phyloP scores from a whole-genome alignment of 2,888 invertebrate species.

The Philonicus albiceps region DNA sequence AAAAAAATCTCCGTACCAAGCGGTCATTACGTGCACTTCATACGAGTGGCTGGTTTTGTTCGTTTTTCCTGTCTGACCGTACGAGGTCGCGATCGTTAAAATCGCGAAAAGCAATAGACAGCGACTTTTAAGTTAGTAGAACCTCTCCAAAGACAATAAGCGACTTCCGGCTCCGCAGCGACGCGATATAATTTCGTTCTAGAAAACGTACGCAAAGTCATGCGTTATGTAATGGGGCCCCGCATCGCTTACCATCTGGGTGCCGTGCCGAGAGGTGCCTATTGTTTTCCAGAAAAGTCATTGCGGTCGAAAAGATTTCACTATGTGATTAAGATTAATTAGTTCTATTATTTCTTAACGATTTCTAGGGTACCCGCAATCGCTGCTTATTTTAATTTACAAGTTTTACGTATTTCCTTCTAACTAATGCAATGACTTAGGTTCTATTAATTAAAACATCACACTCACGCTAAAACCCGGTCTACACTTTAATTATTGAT shows the following conservation, averaged over 20 bases:
- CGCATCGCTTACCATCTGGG: not conserved
- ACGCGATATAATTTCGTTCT: not conserved
- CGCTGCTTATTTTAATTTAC: not conserved
- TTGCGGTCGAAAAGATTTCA: not conserved
- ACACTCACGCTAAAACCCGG: too few relatives aligned
- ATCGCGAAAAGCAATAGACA: not conserved
- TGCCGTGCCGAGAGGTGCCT: not conserved
- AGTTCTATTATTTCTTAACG: not conserved
- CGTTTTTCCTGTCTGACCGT: not conserved
- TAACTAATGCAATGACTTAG: not conserved
- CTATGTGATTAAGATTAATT: not conserved
- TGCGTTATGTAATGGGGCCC: not conserved
- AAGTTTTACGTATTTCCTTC: not conserved
- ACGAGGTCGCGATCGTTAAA: not conserved
- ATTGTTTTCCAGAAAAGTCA: not conserved
- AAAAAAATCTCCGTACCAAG: not conserved
- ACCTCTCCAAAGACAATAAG: constrained; percentile 7
- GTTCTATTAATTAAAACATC: not conserved
- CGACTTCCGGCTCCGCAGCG: not conserved
- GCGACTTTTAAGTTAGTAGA: not conserved
- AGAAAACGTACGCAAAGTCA: not conserved
- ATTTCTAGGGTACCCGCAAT: not conserved
- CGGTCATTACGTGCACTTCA: not conserved
- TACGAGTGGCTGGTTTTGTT: not conserved
- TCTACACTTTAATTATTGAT: too few relatives aligned